Evolutionary conservation across 2,888 invertebrate genomes (phyloP).

Genomic region (Diaperis boleti): DNA sequence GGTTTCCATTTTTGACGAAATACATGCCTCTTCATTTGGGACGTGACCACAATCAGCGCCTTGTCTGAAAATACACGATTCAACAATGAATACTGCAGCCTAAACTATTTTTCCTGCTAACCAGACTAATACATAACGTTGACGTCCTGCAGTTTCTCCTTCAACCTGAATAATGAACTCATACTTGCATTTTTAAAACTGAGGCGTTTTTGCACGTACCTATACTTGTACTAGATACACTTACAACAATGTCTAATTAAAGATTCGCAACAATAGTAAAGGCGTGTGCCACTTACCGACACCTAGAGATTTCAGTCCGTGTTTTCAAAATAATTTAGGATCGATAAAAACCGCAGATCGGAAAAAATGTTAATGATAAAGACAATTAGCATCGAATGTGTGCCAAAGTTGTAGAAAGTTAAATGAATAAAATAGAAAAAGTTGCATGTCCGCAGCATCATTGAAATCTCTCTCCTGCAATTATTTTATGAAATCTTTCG

Average conservation of each 20-base stretch:
- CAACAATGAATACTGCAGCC: background rate
- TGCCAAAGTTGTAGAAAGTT: slow-evolving; percentile 41
- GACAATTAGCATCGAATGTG: slow-evolving; percentile 37
- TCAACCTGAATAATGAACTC: background rate
- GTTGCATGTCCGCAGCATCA: slow-evolving; percentile 28
- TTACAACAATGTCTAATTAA: too few species aligned
- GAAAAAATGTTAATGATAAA: slow-evolving; percentile 8
- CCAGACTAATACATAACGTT: background rate
- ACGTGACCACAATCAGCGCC: background rate
- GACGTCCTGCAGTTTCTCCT: background rate
- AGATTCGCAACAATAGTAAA: too few species aligned
- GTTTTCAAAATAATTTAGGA: too few species aligned
- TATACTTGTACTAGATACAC: too few species aligned
- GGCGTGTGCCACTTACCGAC: too few species aligned
- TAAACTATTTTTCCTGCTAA: background rate
- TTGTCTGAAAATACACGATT: background rate
- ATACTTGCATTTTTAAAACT: too few species aligned
- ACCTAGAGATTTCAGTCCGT: too few species aligned
- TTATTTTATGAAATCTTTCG: slow-evolving; percentile 29
- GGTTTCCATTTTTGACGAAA: background rate
- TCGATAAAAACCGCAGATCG: background rate
- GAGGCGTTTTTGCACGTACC: too few species aligned
- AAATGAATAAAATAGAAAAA: slow-evolving; percentile 37
- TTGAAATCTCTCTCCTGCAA: slow-evolving; percentile 35
- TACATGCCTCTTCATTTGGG: background rate